These are phyloP conservation scores for Hoplias malabaricus DNA, from an alignment of 2,113 vertebrate genomes.

Conservation along the genomic window DNA sequence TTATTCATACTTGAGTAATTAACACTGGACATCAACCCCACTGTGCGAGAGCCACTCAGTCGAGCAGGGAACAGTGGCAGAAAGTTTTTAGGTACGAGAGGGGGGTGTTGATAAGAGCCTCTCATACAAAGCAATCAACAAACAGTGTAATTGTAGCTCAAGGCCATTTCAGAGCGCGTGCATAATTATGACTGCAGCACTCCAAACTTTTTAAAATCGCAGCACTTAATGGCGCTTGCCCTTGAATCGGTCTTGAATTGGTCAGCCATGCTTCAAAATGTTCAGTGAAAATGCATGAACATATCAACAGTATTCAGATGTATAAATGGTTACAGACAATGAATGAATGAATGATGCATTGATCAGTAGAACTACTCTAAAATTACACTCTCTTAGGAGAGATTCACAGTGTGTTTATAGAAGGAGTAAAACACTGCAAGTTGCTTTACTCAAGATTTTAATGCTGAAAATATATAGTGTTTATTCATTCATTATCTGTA, in stretches of 20 bases:
- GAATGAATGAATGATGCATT: too few relatives aligned
- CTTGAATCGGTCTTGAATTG: constrained; percentile 3
- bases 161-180: constrained; percentile 11
- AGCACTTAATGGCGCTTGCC: constrained; percentile 20
- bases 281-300: not conserved
- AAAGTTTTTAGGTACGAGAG: constrained; percentile 37
- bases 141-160: constrained; percentile 44
- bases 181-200: constrained; percentile 32
- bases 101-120: constrained; percentile 43
- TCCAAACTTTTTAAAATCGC: constrained; percentile 36
- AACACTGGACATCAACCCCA: constrained; percentile 58
- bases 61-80: constrained; percentile 27
- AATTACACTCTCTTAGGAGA: too few relatives aligned
- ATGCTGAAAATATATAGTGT: too few relatives aligned
- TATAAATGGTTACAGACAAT: too few relatives aligned
- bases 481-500: too few relatives aligned
- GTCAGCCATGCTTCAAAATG: not conserved
- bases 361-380: too few relatives aligned
- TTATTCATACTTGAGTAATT: constrained; percentile 73
- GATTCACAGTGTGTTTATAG: too few relatives aligned
- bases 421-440: too few relatives aligned
- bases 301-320: too few relatives aligned
- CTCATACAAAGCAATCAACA: constrained; percentile 36
- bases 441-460: too few relatives aligned
- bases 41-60: constrained; percentile 38